Evolutionary conservation across 1,140 invertebrate species (phyloP), one percentile per base, ranked within the genome.

Genomic region (Microplitis demolitor): DNA sequence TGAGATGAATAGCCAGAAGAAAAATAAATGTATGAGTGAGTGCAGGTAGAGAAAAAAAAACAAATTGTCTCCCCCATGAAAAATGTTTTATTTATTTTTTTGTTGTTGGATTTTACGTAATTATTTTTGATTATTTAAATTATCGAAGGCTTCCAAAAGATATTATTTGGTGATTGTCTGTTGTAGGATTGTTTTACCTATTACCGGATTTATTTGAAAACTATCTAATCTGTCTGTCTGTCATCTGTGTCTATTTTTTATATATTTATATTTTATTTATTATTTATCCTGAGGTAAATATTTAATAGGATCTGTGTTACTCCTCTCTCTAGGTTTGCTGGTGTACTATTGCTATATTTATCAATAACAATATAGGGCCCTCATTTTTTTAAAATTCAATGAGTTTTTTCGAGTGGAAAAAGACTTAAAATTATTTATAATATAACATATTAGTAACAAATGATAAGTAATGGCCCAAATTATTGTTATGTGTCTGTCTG

Each of bases 21-120:
- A 77, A 82, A 69, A 61, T 86, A 84, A 86, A 80, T 87, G 85
- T 87, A 81, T 87, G 84, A 86, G 85, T 87, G 84, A 86, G 84
- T 84, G 39, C 83, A 87, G 85, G 84, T 87, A 87, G 85, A 80
- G 16, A 63, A 69, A 75, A 72, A 62, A 71, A 69, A 68, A 68
- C 53, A 9, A 61, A 31, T 35, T 71, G 67, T 54, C 16, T 39
- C 33, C 51, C 66, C 35, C n/a, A 69, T 16, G 4, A 74, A 71
- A 63, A 75, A 71, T 33, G 11, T 56, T 14, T 37, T 50, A 16
- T 45, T 50, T 16, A n/a, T 61, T 61, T 61, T 61, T 33, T 31
- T 11, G 39, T 39, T 8, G 11, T 8, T 39, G 39, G 24, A 24
- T 24, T 24, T 24, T 24, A 24, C 24, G 24, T 24, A 24, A 24